Evolutionary conservation across 2,113 vertebrate species (phyloP).

Genomic region (Myiagra hebetior): DNA sequence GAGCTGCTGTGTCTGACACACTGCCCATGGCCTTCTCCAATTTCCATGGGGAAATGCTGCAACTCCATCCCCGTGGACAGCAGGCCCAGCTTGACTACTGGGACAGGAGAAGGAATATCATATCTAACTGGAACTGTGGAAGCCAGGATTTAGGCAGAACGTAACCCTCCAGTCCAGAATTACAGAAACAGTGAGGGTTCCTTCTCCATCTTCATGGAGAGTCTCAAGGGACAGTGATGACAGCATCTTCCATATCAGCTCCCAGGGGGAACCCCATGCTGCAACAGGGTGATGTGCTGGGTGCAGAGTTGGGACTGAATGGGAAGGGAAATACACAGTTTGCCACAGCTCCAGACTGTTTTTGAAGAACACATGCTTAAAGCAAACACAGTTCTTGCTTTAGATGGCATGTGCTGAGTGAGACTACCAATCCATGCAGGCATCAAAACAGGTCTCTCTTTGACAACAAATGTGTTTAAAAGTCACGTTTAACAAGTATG

Average conservation of each 20-base stretch:
- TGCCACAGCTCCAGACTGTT: background rate
- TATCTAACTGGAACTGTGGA: background rate
- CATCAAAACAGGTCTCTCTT: background rate
- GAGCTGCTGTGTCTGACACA: background rate
- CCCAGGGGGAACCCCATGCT: background rate
- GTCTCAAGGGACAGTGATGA: background rate
- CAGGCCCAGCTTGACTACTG: background rate
- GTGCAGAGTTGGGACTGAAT: background rate
- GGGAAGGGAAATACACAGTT: background rate
- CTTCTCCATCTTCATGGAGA: background rate
- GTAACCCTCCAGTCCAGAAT: background rate
- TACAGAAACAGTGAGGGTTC: background rate
- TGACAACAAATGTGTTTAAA: background rate
- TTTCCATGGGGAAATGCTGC: background rate
- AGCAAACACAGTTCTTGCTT: background rate
- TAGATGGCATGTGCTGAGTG: background rate
- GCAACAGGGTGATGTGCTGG: background rate
- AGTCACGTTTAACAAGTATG: background rate
- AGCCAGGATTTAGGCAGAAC: background rate
- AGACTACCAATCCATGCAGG: background rate
- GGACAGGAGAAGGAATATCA: background rate
- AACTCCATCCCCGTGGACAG: fast-evolving
- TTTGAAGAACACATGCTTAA: background rate
- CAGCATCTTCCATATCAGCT: background rate
- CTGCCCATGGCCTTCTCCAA: fast-evolving